These are phyloP conservation scores for Symphodus melops DNA, from an alignment of 2,113 vertebrate species.

Conservation along the genomic window DNA sequence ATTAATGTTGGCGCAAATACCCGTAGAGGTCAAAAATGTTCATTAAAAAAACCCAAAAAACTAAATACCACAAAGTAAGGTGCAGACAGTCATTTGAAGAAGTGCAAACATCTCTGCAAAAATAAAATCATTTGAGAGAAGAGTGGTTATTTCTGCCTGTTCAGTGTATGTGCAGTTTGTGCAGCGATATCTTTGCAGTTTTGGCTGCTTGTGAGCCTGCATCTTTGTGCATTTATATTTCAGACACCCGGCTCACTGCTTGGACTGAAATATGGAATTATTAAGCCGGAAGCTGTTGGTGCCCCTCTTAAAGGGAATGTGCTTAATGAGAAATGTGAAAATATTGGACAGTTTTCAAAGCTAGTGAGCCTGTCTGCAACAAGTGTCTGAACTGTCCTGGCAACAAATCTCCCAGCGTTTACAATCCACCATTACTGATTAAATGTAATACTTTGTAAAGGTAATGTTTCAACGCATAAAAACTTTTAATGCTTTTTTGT, in stretches of 20 bases:
- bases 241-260: constrained; percentile 10
- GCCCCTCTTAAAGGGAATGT: background rate
- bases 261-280: constrained; percentile 25
- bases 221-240: constrained; percentile 19
- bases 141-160: constrained; percentile 8
- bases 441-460: background rate
- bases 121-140: constrained; percentile 17
- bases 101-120: constrained; percentile 3
- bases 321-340: background rate
- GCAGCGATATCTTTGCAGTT: background rate
- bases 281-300: background rate
- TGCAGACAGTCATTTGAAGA: constrained; percentile 6
- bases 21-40: constrained; percentile 29
- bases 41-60: background rate
- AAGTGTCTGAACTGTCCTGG: background rate
- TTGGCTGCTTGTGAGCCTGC: background rate
- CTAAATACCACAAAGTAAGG: constrained; percentile 12
- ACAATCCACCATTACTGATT: background rate
- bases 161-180: background rate
- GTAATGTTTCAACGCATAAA: background rate
- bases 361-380: background rate
- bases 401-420: background rate
- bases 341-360: background rate
- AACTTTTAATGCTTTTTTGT: too few relatives aligned
- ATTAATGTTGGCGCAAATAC: constrained; percentile 46